Base-by-base conservation (phyloP, 2,888 invertebrate genomes). In the Blastobasis lacticolella region DNA sequence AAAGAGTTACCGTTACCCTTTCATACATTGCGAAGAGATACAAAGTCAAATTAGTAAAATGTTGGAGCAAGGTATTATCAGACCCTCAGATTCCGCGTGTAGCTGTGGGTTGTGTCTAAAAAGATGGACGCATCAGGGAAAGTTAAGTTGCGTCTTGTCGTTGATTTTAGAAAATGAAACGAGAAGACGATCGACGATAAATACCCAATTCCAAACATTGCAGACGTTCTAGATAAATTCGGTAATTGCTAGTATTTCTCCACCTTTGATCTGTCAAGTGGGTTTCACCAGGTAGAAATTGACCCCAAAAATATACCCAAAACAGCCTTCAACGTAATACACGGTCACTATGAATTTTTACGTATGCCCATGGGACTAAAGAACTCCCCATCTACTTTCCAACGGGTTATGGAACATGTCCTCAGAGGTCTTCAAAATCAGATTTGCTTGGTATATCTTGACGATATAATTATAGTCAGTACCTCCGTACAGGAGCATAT, bases 401-500 rank as follows among this genome's bases (percentile, higher is more conserved):
- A 61, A 47, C 48, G 57, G 10, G n/a, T 50, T 0, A 61, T 58
- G 56, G 56, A 58, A n/a, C 58, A 57, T 40, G 47, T 60, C 1
- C 45, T 57, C 37, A 52, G 55, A 49, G 57, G 56, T 5, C 41
- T 59, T 9, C 54, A 55, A 49, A 44, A 44, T 44, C 54, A 57
- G 37, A 46, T 55, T 37, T 63, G 62, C 36, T 63, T 64, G 46
- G 63, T 64, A 0, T 73, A 67, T 52, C 53, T 68, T 37, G 71
- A 73, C 51, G 69, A 71, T n/a, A 62, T 67, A 3, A 60, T 73
- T 0, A 46, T 59, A 48, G 60, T 62, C 38, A 60, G 66, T 0
- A 59, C 63, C 8, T 61, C 61, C 36, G 8, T 44, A 8, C 44
- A 44, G 10, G 44, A 44, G n/a, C 44, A 44, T n/a, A 44, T 44